Base-by-base conservation (phyloP, 2,113 vertebrate species). In the Python bivittatus region DNA sequence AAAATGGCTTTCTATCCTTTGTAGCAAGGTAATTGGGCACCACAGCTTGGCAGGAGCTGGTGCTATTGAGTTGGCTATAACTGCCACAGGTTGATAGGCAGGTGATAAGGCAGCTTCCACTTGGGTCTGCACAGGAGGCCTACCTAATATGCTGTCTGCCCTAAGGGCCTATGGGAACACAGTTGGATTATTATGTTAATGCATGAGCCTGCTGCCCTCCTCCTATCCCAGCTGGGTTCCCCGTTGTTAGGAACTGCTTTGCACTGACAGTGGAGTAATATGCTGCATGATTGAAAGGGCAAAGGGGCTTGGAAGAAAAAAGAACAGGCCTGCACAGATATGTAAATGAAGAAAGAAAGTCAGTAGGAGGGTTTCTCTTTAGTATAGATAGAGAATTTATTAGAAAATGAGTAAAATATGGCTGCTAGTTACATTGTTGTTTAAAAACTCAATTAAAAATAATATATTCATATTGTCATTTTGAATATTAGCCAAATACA, bases 151-250 rank as follows among this genome's bases (percentile, higher is more conserved):
- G 98, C 98, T 98, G 98, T 98, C 99, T 99, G 99, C 99, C 99
- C 98, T 97, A 93, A 97, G 99, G 99, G 99, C 98, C 98, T 99
- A 97, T 98, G 99, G 99, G 98, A 99, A 96, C 96, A 96, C 96
- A 97, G 98, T 98, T 99, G 99, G 99, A 99, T 99, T 99, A 99
- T 99, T 99, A 99, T 99, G 99, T 99, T 99, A 99, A 99, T 99
- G 98, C 98, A 93, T 98, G 98, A 98, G 99, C 98, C 99, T 97
- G 98, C 99, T 99, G 99, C 99, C 99, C 99, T 98, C 99, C 97
- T 97, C 98, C 98, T 97, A 97, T 99, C 99, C 99, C 99, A 99
- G 99, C 99, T 99, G 99, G 98, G 98, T 98, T 98, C 98, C 98
- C 99, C 95, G 98, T 99, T 98, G 98, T 99, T 99, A 98, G 98